A percentile compares a stretch with the other conserved stretches of the same genome.
Evolutionary conservation across 2,888 invertebrate species (phyloP).

Genomic region (Dryococelus australis): DNA sequence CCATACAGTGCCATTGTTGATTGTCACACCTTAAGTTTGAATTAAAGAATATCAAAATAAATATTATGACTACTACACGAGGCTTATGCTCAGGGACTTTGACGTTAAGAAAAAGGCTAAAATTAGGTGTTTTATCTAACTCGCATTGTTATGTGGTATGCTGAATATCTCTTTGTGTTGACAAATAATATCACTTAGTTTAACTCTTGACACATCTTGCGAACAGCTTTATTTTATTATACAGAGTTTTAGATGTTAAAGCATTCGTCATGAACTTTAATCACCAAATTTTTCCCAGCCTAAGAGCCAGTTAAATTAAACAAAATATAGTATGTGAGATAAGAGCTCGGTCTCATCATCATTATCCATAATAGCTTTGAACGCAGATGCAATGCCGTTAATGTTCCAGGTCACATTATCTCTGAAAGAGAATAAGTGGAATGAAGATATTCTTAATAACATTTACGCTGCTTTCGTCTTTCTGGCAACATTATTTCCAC

Average conservation of each 20-base stretch:
- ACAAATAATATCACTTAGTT: no score
- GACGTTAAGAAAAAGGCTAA: no score
- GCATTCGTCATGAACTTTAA: not conserved
- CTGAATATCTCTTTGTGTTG: no score
- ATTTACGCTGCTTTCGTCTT: not conserved
- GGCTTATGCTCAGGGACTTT: no score
- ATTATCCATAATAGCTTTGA: not conserved
- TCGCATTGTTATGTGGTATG: no score
- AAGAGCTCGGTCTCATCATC: not conserved
- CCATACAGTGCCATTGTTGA: no score
- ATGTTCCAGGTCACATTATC: not conserved
- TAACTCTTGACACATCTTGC: no score
- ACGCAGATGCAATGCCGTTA: not conserved
- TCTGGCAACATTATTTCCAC: not conserved
- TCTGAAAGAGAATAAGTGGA: not conserved
- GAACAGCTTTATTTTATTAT: not conserved
- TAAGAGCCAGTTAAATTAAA: not conserved
- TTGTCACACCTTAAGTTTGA: no score
- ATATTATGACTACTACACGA: no score
- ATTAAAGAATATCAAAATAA: no score
- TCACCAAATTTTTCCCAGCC: not conserved
- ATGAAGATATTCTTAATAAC: not conserved
- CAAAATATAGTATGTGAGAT: not conserved
- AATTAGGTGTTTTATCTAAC: no score
- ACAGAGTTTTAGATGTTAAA: not conserved